Base-by-base conservation (phyloP, 2,888 invertebrate genomes). In the Vanessa cardui region DNA sequence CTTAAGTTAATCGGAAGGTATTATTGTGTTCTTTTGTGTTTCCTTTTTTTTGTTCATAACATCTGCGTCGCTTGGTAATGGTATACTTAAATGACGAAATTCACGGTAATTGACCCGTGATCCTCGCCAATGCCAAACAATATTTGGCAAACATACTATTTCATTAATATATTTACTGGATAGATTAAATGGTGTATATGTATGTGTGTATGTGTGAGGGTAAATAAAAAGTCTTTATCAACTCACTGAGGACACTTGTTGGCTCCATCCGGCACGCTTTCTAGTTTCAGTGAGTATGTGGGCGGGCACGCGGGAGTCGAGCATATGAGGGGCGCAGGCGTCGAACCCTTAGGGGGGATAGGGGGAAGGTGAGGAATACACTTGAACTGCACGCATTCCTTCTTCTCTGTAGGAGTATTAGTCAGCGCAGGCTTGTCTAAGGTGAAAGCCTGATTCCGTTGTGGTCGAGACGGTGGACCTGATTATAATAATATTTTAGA, bases 281-380 rank as follows among this genome's bases (percentile, higher is more conserved):
- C 94, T 69, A 94, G 77, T 61, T 89, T 91, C 1, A 95, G 84
- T 8, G 91, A 86, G 80, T 95, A 96, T 1, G 93, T 93, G 0
- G 91, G 84, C 0, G 95, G 96, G 76, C 96, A 96, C 12, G 78
- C 74, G 2, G 92, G 89, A 8, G 91, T 81, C 0, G 93, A 89
- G 76, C 94, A 94, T 0, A 76, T 58, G 0, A 79, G 72, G 1
- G 90, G 84, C 4, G 80, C 76, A 0, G 79, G 76, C 0, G 83
- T 82, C 16, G 74, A 76, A 0, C 83, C 83, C 6, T 89, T 87
- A 15, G 75, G 73, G 59, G 92, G 91, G 0, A 93, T 91, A 1
- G 90, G 88, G 1, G 93, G 93, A 66, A 93, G 87, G 9, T 78
- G 77, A 0, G 94, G 92, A 12, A 94, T 82, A 77, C 95, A 95